Evolutionary conservation across 2,113 vertebrate species (phyloP).

Genomic region (Calcarius ornatus): DNA sequence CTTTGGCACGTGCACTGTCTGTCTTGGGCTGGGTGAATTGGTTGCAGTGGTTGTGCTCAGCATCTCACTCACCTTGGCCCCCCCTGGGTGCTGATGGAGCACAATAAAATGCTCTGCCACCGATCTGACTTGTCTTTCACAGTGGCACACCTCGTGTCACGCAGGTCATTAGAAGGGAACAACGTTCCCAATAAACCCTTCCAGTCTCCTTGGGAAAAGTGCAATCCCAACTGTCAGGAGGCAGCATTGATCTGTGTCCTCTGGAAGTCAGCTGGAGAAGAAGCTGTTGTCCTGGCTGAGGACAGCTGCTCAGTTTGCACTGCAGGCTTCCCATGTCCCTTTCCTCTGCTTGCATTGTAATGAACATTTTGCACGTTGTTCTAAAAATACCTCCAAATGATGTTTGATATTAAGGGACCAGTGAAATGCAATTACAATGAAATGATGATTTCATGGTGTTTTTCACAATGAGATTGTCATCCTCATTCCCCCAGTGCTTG

Average conservation of each 20-base stretch:
- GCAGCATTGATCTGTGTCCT: neutral
- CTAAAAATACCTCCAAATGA: constrained; percentile 32
- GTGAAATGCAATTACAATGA: neutral
- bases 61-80: constrained; percentile 19
- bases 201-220: constrained; percentile 21
- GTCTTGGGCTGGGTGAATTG: neutral
- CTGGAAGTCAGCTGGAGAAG: neutral
- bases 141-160: neutral
- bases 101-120: neutral
- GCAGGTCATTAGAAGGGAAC: constrained; percentile 8
- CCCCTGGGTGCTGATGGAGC: constrained; percentile 4
- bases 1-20: neutral
- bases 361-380: neutral
- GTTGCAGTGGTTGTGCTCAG: neutral
- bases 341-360: neutral
- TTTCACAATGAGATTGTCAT: neutral
- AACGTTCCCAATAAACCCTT: neutral
- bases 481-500: neutral
- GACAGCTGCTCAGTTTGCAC: neutral
- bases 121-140: neutral
- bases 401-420: neutral
- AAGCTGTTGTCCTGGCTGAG: neutral
- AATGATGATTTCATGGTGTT: neutral
- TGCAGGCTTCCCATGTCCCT: neutral
- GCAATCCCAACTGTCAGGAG: neutral